A percentile compares a stretch with the other conserved stretches of the same genome.
Evolutionary conservation across 2,113 vertebrate genomes (phyloP).

Genomic region (Entomyzon cyanotis): DNA sequence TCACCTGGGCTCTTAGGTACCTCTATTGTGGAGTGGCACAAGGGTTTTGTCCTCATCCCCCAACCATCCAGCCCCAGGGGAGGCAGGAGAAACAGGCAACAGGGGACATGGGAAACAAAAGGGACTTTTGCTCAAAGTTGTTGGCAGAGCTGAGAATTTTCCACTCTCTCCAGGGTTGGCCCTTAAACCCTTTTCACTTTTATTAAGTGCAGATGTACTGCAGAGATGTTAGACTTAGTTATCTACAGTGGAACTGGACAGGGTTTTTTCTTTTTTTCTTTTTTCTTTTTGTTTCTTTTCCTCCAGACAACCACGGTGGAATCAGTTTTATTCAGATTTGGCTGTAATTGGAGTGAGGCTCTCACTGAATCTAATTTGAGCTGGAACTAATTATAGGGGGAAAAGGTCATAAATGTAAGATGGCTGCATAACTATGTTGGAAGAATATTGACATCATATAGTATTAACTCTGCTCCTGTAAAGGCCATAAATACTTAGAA

Average conservation of each 20-base stretch:
- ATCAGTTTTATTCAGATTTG: constrained; percentile 78
- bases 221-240: constrained; percentile 17
- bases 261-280: background rate
- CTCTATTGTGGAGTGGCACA: fast-evolving
- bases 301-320: constrained; percentile 40
- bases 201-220: constrained; percentile 33
- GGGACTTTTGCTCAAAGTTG: background rate
- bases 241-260: constrained; percentile 23
- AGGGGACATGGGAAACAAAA: background rate
- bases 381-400: constrained; percentile 76
- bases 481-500: constrained; percentile 59
- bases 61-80: background rate
- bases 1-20: background rate
- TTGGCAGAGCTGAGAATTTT: constrained; percentile 1
- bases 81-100: background rate
- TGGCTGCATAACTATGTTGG: constrained; percentile 59
- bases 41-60: background rate
- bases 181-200: constrained; percentile 44
- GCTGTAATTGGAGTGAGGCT: constrained; percentile 74
- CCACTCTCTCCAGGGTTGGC: background rate
- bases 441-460: constrained; percentile 71
- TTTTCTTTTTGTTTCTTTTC: background rate
- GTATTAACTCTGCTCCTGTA: constrained; percentile 64
- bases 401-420: constrained; percentile 77
- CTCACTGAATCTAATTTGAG: constrained; percentile 79